Percentiles rank a stretch among this genome's conserved stretches.
phyloP scores from a whole-genome alignment of 2,888 invertebrate species.

The Orchestes rusci region DNA sequence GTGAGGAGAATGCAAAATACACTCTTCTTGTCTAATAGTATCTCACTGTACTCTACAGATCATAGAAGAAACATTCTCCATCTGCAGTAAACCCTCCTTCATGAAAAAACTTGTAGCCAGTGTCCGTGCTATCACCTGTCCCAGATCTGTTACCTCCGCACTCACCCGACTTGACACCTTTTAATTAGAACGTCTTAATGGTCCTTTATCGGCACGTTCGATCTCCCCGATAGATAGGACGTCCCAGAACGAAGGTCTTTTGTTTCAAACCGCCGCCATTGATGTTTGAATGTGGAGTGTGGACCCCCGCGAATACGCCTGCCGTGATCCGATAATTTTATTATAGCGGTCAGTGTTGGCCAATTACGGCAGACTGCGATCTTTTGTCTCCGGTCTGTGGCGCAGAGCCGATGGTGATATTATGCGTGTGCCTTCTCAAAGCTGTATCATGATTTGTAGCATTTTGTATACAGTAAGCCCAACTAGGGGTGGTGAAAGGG shows the following conservation, averaged over 20 bases:
- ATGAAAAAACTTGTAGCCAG: no score
- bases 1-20: no score
- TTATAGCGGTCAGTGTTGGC: conserved; percentile 22
- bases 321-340: conserved; percentile 23
- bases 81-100: no score
- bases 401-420: no score
- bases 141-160: no score
- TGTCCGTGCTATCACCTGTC: conserved; percentile 3
- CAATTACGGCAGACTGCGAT: conserved; percentile 20
- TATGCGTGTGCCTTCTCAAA: no score
- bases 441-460: no score
- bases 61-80: no score
- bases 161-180: conserved; percentile 17
- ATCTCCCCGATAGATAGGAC: conserved; percentile 15
- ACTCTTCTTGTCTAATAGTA: no score
- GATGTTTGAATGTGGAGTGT: conserved; percentile 17
- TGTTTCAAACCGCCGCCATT: conserved; percentile 22
- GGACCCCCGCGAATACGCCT: conserved; percentile 16
- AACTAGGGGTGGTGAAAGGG: no score
- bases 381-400: conserved; percentile 13
- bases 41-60: no score
- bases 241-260: conserved; percentile 13
- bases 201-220: conserved; percentile 14
- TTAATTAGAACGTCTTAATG: conserved; percentile 21
- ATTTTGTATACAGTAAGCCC: no score